Base-by-base conservation (phyloP, 2,888 invertebrate genomes). In the Mermis nigrescens region DNA sequence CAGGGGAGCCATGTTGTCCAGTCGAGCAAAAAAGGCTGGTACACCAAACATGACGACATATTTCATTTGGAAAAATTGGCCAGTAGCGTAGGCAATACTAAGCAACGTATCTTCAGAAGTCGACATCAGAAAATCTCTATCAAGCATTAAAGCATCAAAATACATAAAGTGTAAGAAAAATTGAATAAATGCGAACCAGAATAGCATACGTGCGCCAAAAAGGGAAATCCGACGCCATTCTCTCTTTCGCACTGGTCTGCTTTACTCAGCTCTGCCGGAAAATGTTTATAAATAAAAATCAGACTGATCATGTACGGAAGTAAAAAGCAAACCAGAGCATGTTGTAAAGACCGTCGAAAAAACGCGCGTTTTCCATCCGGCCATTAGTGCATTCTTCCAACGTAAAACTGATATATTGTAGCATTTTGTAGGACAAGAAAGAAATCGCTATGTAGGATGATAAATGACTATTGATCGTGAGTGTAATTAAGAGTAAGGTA, bases 31-130 rank as follows among this genome's bases (percentile, higher is more conserved):
- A 24, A 71, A 63, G 0, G 72, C 66, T 1, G 75, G 73, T 1
- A 75, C 57, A 2, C 76, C 76, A 65, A 74, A 77, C 60, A 77
- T 70, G n/a, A 75, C 71, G 1, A 74, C 68, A 64, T 77, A 77
- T 62, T 76, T 77, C 22, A 74, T 61, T 68, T 75, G 75, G 67
- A 77, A 77, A 64, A 75, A 74, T 60, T 73, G 72, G 22, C 76
- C 75, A 58, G 69, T 65, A 24, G 63, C 65, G 62, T 68, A 73
- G 1, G 68, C 68, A 1, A 57, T 57, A 27, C 24, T 27, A 12
- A 57, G 3, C 57, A 57, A 4, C 2, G 46, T 27, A 29, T 57
- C 57, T 27, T 27, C 28, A 12, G 38, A 3, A 3, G 28, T 27
- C 27, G 26, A 7, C 3, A 2, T 3, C 27, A 57, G 2, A 12